Evolutionary conservation across 2,797 vertebrate species (phyloP).

Genomic region (Cynopterus sphinx): DNA sequence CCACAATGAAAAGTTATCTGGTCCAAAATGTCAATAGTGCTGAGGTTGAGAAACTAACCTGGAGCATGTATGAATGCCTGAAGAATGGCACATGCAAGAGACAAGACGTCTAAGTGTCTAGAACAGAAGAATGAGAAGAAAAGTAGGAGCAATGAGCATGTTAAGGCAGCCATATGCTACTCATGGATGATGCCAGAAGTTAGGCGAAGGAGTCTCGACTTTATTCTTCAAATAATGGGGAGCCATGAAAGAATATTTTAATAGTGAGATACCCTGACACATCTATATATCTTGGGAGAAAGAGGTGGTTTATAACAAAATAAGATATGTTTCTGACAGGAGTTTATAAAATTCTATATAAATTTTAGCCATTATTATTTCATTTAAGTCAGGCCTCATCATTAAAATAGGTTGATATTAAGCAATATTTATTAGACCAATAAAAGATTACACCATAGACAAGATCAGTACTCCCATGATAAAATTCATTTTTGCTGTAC

Average conservation of each 20-base stretch:
- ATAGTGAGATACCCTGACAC: background rate
- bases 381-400: background rate
- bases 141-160: background rate
- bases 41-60: background rate
- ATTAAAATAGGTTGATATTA: background rate
- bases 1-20: background rate
- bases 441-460: background rate
- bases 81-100: fast-evolving
- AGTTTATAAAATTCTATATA: background rate
- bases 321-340: background rate
- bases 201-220: background rate
- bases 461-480: background rate
- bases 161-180: background rate
- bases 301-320: background rate
- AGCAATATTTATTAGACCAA: slow-evolving; percentile 41
- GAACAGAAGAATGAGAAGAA: background rate
- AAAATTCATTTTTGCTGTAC: background rate
- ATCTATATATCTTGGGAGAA: background rate
- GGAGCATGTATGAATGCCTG: fast-evolving
- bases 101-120: background rate
- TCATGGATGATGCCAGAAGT: background rate
- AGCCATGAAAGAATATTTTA: background rate
- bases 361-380: slow-evolving; percentile 8
- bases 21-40: background rate
- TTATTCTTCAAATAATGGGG: background rate